Evolutionary conservation across 1,140 invertebrate species (phyloP).

Genomic region (Magallana gigas): DNA sequence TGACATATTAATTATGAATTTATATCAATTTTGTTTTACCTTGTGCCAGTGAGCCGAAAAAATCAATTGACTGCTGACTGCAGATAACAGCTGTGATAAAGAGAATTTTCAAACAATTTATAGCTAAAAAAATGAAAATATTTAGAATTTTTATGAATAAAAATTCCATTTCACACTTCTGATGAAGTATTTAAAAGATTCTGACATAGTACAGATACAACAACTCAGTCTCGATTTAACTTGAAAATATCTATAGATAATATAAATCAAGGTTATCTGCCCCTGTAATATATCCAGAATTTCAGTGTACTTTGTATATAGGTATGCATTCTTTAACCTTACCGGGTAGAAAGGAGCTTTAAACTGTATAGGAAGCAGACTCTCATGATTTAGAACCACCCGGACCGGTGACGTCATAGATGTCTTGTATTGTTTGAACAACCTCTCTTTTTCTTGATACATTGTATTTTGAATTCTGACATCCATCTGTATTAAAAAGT

Average conservation of each 20-base stretch:
- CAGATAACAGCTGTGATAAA: constrained; percentile 67
- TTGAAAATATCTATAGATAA: too few relatives aligned
- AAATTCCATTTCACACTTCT: too few relatives aligned
- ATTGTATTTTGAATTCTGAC: background rate
- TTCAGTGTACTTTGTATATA: background rate
- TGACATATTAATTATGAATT: background rate
- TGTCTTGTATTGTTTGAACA: background rate
- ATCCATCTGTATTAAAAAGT: background rate
- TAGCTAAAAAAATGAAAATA: background rate
- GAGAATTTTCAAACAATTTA: background rate
- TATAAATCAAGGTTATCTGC: too few relatives aligned
- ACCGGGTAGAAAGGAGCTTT: constrained; percentile 64
- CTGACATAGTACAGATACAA: too few relatives aligned
- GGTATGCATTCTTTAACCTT: constrained; percentile 42
- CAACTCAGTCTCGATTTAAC: too few relatives aligned
- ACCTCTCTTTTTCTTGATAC: constrained; percentile 19
- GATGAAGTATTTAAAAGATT: too few relatives aligned
- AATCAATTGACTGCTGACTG: constrained; percentile 87
- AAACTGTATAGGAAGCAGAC: constrained; percentile 78
- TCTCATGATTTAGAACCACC: constrained; percentile 66
- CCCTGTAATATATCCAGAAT: too few relatives aligned
- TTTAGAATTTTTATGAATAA: background rate
- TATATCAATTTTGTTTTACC: constrained; percentile 57
- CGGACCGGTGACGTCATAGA: constrained; percentile 55
- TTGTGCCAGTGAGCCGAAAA: constrained; percentile 92